Base-by-base conservation (phyloP, 2,113 vertebrate species). In the Bufo gargarizans region DNA sequence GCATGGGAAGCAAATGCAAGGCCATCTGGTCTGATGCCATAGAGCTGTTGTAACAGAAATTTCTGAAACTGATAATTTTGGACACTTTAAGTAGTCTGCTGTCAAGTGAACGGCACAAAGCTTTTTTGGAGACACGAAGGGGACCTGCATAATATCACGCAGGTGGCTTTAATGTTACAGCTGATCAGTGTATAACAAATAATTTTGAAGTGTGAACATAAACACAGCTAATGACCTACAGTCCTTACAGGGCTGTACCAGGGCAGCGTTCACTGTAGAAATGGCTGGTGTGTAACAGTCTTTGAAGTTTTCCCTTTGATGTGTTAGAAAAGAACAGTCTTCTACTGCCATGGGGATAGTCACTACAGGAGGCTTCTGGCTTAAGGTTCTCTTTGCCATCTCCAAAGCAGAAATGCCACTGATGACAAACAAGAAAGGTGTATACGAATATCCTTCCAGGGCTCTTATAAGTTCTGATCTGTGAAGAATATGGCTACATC, bases 251-350 rank as follows among this genome's bases (percentile, higher is more conserved):
- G 55, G 53, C 55, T 6, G 11, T 55, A 17, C 22, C 20, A 77
- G 56, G 71, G 56, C n/a, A 43, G 43, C 47, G 6, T 77, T 77
- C 6, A 43, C 56, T 77, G 10, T 5, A 63, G 72, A 86, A 49
- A 19, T 59, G 33, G 47, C 43, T 61, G 85, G 43, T 67, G 63
- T 53, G 45, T 17, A 22, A 22, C 55, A 6, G 20, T 65, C 74
- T 77, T 78, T 86, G 85, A 86, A 67, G 58, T 77, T 65, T 47
- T 79, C 49, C 45, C 76, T 86, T 86, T 78, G 13, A 86, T 65
- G 14, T 55, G 7, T 7, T 65, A 50, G 76, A 78, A 59, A 50
- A 56, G 59, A 79, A 79, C 45, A 78, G 11, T 53, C 59, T 77
- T 77, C 43, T 65, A 22, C 45, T 49, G 49, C 19, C 74, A 50